A percentile compares a stretch with the other conserved stretches of the same genome.
phyloP scores from a whole-genome alignment of 2,888 invertebrate species.

The Troides helena region DNA sequence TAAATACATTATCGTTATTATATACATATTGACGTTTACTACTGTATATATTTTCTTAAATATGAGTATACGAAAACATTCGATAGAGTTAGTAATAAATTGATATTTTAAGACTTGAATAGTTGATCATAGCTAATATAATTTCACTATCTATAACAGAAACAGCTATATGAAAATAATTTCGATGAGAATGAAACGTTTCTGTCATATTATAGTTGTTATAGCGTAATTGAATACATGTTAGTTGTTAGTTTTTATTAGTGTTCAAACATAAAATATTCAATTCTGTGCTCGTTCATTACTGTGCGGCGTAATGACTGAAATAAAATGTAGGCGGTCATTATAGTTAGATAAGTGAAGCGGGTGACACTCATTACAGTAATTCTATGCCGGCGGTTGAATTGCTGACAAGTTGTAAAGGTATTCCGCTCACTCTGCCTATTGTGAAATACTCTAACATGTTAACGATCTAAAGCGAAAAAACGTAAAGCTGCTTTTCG shows the following conservation, averaged over 20 bases:
- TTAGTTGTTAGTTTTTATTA: neutral
- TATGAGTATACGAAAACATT: neutral
- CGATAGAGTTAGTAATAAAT: conserved; percentile 4
- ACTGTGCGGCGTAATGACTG: conserved; percentile 28
- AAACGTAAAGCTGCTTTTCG: neutral
- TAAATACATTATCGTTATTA: too few relatives aligned
- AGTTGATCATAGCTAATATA: neutral
- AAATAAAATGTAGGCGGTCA: conserved; percentile 33
- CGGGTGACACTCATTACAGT: conserved; percentile 40
- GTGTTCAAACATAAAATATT: conserved; percentile 20
- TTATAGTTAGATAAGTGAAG: conserved; percentile 30
- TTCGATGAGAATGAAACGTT: neutral
- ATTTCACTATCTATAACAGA: too few relatives aligned
- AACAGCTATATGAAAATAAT: neutral
- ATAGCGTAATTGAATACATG: neutral
- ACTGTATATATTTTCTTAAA: too few relatives aligned
- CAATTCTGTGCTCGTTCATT: conserved; percentile 19
- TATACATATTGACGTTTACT: too few relatives aligned
- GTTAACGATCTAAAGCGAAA: conserved; percentile 5
- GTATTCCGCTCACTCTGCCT: conserved; percentile 28
- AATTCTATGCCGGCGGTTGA: conserved; percentile 44
- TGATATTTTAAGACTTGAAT: conserved; percentile 1
- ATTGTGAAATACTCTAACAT: neutral
- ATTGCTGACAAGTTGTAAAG: conserved; percentile 54
- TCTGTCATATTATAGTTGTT: neutral